Conservation (phyloP, 1,140 invertebrate species). For the Tribolium madens region DNA sequence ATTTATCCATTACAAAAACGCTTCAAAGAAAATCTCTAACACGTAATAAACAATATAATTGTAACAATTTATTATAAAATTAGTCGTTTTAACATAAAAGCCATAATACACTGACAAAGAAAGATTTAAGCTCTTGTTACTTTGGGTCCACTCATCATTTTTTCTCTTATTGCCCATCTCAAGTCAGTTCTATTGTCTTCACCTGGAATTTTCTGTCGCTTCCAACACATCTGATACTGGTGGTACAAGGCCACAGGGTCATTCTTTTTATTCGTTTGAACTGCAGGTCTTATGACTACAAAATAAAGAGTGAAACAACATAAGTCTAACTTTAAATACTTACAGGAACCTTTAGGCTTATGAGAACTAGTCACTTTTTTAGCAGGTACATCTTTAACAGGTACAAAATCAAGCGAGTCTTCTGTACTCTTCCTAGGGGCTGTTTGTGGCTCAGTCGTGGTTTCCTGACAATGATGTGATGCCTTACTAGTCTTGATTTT, state of each 20-base stretch:
- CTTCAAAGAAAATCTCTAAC: too few species aligned
- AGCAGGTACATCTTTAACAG: not conserved
- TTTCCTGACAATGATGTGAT: slow-evolving; percentile 14
- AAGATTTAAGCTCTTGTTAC: slow-evolving; percentile 41
- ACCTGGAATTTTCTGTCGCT: slow-evolving; percentile 78
- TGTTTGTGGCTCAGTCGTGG: slow-evolving; percentile 17
- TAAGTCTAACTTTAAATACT: slow-evolving; percentile 38
- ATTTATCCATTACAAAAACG: too few species aligned
- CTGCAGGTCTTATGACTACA: slow-evolving; percentile 69
- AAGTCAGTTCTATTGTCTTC: slow-evolving; percentile 73
- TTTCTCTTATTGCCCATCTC: slow-evolving; percentile 73
- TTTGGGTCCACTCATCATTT: slow-evolving; percentile 67
- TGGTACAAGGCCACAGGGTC: slow-evolving; percentile 83
- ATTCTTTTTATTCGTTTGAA: slow-evolving; percentile 65
- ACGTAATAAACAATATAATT: too few species aligned
- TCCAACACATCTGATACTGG: slow-evolving; percentile 80
- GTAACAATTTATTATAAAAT: too few species aligned
- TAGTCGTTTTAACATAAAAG: not conserved
- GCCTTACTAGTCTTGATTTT: not conserved
- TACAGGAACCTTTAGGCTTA: slow-evolving; percentile 53
- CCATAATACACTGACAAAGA: not conserved
- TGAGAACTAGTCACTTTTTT: not conserved
- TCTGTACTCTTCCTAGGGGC: slow-evolving; percentile 19
- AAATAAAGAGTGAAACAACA: slow-evolving; percentile 29
- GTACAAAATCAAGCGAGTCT: slow-evolving; percentile 47